Evolutionary conservation across 2,888 invertebrate genomes (phyloP), one percentile per base, ranked within the genome.

Genomic region (Nezara viridula): DNA sequence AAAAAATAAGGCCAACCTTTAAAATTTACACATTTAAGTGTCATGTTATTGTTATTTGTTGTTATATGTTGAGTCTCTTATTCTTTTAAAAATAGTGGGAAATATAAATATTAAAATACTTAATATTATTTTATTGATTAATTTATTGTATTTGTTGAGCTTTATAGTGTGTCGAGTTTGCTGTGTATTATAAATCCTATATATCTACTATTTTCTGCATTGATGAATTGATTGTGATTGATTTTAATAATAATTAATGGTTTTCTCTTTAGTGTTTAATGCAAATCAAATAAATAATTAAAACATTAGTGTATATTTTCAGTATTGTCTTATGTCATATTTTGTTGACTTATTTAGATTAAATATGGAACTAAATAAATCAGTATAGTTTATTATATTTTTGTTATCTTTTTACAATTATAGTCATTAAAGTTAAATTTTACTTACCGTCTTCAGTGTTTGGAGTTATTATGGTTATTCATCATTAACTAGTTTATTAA

Each of bases 31-130:
- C 32, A 66, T 66, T 66, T 2, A 16, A 66, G 66, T 32, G 32
- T 66, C 14, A 66, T 66, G 66, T 66, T 66, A 66, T 66, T 66
- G 66, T 66, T 66, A 32, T 66, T 66, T 32, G 66, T 66, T 66
- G 66, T 66, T 66, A 32, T 66, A 66, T 66, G 27, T 66, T 32
- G 32, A 32, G 14, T 32, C 19, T 19, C 19, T 66, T 32, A 66
- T 66, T 14, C 60, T 60, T 32, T 66, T 5, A 66, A 66, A 32
- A 66, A 19, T 66, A 66, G 7, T 66, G 3, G 32, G 19, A 66
- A 32, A 32, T 32, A 66, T 66, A 32, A 60, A 27, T 60, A 55
- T 55, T 55, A n/a, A 32, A 66, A 32, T 32, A n/a, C n/a, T n/a
- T n/a, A n/a, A n/a, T n/a, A n/a, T n/a, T n/a, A n/a, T n/a, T n/a